Base-by-base conservation (phyloP, 2,113 vertebrate species). In the Rhinopomastus cyanomelas region DNA sequence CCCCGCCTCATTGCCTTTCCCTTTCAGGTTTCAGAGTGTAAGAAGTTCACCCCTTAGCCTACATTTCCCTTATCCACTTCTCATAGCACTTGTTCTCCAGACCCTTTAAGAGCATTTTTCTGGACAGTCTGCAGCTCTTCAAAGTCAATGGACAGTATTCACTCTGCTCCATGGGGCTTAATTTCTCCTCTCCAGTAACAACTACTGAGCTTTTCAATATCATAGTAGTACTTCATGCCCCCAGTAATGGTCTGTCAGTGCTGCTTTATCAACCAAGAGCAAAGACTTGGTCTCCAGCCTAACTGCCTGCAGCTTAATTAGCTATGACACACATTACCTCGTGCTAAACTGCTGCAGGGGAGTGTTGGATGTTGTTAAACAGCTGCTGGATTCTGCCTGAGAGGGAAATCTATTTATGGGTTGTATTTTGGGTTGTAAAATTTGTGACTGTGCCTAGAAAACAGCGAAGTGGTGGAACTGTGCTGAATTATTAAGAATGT, bases 361-460 rank as follows among this genome's bases (percentile, higher is more conserved):
- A 42, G 9, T 83, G 68, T 48, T 44, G 48, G 44, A 9, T 34
- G 68, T 60, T 88, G 91, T 93, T 62, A 74, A 93, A 92, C 91
- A 93, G 91, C 87, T 89, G 66, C 81, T 81, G 78, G 69, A 20
- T 86, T 46, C 95, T 90, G 87, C 85, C 93, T 18, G 6, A 53
- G 53, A 84, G 94, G 83, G 32, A 94, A 95, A 69, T 73, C 81
- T 60, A 42, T 46, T 86, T 78, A 22, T 18, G 48, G 64, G 9
- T 56, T 62, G 66, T 90, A 26, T 81, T 88, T 79, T n/a, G 78
- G 51, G 56, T 87, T 69, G 90, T 95, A 94, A 94, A 91, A 30
- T 69, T 88, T 73, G 83, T 78, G 59, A 2, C 71, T 1, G 2
- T 3, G 66, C 93, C n/a, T 51, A 64, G 80, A 51, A 67, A 95